Evolutionary conservation across 1,140 invertebrate genomes (phyloP), one percentile per base, ranked within the genome.

Genomic region (Bombus pascuorum): DNA sequence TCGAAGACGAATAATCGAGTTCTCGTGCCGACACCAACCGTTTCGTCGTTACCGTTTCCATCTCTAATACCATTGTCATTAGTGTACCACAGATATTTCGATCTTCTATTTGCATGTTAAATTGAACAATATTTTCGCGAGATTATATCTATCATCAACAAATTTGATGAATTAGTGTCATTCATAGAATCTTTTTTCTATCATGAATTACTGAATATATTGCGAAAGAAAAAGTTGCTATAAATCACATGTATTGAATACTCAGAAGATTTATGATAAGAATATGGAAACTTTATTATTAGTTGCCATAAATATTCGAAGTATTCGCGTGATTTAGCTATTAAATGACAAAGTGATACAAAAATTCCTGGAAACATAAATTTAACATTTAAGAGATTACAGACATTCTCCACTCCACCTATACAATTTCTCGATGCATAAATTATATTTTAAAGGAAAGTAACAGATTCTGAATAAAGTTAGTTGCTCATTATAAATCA

Each of bases 1-100:
- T 62, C 75, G 4, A 62, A 62, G 57, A 74, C 73, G 44, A 74
- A 74, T 53, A 53, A 74, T 74, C 28, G 71, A 73, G 28, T 73
- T 73, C 71, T 44, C 39, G 71, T 9, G 22, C 34, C 13, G 53
- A 39, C 53, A 18, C 34, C 25, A n/a, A 62, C 53, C 18, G 28
- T 62, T 59, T 28, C 34, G 25, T 39, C 25, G 22, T 39, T 32
- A 32, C 32, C 32, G 32, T 32, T 32, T 32, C 32, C 32, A 18
- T 32, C 34, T 59, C 34, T 59, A 76, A 76, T 39, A 39, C 53
- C 34, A 59, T 76, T 39, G 34, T 59, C n/a, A 32, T 44, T 39
- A 39, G 3, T 39, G 28, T 70, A 22, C 37, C 12, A 13, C 10
- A 3, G 37, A 37, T 70, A 39, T 37, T 9, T 18, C 22, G 9